Conservation (phyloP, 2,113 vertebrate species). For the Rhabdornis inornatus region DNA sequence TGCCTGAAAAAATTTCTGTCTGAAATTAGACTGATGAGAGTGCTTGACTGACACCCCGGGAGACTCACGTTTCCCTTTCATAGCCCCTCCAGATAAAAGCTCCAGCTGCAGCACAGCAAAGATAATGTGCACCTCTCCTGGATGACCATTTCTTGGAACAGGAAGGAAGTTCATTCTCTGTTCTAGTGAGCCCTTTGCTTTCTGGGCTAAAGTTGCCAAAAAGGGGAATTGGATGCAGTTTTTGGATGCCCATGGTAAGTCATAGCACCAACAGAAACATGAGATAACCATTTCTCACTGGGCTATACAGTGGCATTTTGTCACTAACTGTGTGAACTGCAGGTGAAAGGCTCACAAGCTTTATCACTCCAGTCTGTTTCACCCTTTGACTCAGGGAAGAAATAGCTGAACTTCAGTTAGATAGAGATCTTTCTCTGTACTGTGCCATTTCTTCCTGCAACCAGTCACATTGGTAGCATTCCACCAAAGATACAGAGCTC, state of each 20-base stretch:
- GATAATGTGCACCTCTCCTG: background rate
- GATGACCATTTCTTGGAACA: background rate
- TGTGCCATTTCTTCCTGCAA: constrained; percentile 6
- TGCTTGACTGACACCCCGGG: background rate
- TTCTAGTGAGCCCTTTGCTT: background rate
- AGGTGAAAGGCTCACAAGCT: background rate
- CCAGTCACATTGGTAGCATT: background rate
- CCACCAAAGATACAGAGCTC: background rate
- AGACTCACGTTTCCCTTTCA: background rate
- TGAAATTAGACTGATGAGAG: constrained; percentile 19
- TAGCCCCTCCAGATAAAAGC: background rate
- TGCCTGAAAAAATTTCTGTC: background rate
- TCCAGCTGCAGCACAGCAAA: background rate
- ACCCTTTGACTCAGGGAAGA: background rate
- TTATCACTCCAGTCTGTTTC: background rate
- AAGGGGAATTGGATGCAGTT: background rate
- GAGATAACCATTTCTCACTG: background rate
- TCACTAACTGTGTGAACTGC: background rate
- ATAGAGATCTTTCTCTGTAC: background rate
- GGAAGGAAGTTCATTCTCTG: background rate
- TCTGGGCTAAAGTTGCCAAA: background rate
- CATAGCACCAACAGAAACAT: background rate
- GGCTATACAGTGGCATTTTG: background rate
- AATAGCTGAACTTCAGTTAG: background rate
- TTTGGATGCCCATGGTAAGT: background rate